Conservation (phyloP, 1,140 invertebrate species). For the Lysiphlebus fabarum region DNA sequence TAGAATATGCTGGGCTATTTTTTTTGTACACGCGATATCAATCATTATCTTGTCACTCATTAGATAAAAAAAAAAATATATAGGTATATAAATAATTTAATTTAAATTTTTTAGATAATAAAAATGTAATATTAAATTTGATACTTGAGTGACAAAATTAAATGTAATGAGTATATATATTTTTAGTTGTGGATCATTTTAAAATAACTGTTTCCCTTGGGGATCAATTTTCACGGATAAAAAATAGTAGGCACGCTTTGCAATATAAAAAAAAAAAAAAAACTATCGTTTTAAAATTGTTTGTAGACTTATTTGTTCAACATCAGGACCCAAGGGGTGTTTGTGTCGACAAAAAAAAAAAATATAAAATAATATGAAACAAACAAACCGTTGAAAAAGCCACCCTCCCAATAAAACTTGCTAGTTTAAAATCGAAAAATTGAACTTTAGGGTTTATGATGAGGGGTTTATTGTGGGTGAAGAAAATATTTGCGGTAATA, state of each 20-base stretch:
- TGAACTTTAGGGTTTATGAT: neutral
- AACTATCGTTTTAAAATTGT: conserved; percentile 24
- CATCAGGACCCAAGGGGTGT: neutral
- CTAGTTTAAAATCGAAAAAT: conserved; percentile 19
- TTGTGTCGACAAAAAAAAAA: conserved; percentile 8
- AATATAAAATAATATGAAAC: conserved; percentile 18
- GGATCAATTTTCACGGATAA: conserved; percentile 21
- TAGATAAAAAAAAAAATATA: conserved; percentile 4
- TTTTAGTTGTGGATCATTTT: conserved; percentile 3
- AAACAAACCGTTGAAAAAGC: neutral
- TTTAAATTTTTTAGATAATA: no score
- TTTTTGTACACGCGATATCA: conserved; percentile 16
- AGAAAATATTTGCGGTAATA: conserved; percentile 12
- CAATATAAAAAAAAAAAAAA: conserved; percentile 4
- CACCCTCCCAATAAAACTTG: conserved; percentile 9
- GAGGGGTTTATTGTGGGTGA: conserved; percentile 11
- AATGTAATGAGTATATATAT: neutral
- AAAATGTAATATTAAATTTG: neutral
- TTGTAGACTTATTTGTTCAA: conserved; percentile 18
- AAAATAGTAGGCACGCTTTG: neutral
- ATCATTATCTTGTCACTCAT: neutral
- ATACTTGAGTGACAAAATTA: no score
- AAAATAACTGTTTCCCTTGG: neutral
- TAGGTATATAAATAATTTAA: no score
- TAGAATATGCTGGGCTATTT: conserved; percentile 13